Evolutionary conservation across 2,113 vertebrate genomes (phyloP), one percentile per base, ranked within the genome.

Genomic region (Sander lucioperca): DNA sequence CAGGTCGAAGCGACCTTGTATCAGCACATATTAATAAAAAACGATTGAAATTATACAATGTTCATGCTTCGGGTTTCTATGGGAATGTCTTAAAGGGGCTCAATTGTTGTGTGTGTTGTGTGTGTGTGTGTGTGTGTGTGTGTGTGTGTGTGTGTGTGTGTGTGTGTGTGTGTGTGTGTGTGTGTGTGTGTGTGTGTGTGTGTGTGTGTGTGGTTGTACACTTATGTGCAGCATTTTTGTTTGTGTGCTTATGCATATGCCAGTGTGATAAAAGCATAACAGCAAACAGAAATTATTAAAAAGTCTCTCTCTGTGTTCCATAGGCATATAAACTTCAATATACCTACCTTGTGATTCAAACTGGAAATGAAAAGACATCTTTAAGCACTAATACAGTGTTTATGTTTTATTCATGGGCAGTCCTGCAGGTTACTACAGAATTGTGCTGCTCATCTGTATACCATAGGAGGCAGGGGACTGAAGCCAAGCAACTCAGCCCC

Each of bases 1-100:
- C 91, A 91, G 94, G 93, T 94, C 89, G 89, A 64, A 88, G 85
- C 48, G 79, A 94, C 94, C 91, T 93, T 95, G 94, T 93, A 92
- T 94, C 92, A 90, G 89, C 91, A 94, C 93, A 94, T 94, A 93
- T 91, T 92, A 94, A 94, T 94, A 95, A 95, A 95, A 88, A 90
- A 56, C 68, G 79, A 85, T 82, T 91, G 79, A 89, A 93, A 93
- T 77, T 69, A 59, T 85, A 80, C 50, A 43, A 45, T n/a, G 15
- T 72, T 83, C 18, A 61, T 77, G 87, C 64, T 86, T 89, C 57
- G 70, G 80, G 51, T 90, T 84, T 91, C 61, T 83, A 68, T 84
- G 63, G 47, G 48, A 78, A 68, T 33, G 12, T 54, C 14, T 59
- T 53, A n/a, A 83, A 74, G 30, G 65, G 14, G 30, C 58, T 69